Evolutionary conservation across 2,797 vertebrate genomes (phyloP), one percentile per base, ranked within the genome.

Genomic region (Xiphophorus birchmanni): DNA sequence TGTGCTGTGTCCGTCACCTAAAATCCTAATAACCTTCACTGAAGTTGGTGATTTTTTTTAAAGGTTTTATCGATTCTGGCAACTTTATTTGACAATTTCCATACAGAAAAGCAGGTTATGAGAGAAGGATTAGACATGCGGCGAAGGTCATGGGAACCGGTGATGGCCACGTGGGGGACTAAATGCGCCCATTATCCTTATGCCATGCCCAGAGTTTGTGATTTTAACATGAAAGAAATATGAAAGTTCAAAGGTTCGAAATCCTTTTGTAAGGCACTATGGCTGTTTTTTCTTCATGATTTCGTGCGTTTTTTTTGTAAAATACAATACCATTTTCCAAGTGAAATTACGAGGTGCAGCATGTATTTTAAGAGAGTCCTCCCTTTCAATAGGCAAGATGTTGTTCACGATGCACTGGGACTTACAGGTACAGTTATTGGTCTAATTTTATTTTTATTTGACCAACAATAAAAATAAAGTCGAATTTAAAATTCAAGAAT

Each of bases 201-300:
- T 54, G 52, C 8, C 52, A 54, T 10, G 2, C 21, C 23, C 52
- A 54, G 23, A 26, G 52, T 69, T 69, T 42, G 21, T 69, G 37
- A 12, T 72, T 72, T 72, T 72, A 44, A n/a, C 40, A 44, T 40
- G 35, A 42, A 67, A 23, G 21, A 69, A 69, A 42, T 40, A 42
- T 23, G 9, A 69, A 40, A 13, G 21, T 69, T 42, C 37, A 69
- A 42, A 42, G 37, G 21, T 42, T 42, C 2, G 0, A 42, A 42
- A 67, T 23, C 2, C 35, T 40, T 37, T 67, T 67, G 18, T 10
- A 10, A 65, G 9, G 3, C 37, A 5, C 18, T 69, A 40, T 23
- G 23, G 18, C 3, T 6, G 81, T 74, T 82, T 79, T 83, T 26
- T 65, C 77, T 86, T 71, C 63, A 80, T 75, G n/a, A 37, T 37